Conservation (phyloP, 2,113 vertebrate species). For the Thunnus maccoyii region DNA sequence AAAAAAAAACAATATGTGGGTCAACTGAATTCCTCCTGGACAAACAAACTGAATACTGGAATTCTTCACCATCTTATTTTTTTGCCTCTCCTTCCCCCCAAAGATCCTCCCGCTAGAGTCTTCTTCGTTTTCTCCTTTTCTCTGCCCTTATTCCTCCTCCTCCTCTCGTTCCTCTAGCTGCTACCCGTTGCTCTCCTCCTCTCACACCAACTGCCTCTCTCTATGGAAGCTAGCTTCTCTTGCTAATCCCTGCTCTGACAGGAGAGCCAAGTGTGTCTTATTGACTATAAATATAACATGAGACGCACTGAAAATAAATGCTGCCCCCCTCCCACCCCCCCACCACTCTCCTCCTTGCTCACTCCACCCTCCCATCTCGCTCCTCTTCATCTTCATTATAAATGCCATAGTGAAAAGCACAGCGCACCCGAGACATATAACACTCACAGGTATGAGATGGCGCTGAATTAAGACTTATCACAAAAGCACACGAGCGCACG, state of each 20-base stretch:
- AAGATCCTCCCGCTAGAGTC: slow-evolving; percentile 1
- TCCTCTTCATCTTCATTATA: slow-evolving; percentile 70
- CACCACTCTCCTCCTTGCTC: slow-evolving; percentile 47
- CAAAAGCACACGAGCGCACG: background rate
- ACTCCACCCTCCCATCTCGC: slow-evolving; percentile 61
- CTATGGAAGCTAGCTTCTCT: slow-evolving; percentile 76
- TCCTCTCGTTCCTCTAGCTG: slow-evolving; percentile 45
- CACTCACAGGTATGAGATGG: slow-evolving; percentile 48
- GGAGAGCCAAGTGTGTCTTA: slow-evolving; percentile 85
- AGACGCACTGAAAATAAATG: slow-evolving; percentile 85
- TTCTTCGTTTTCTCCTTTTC: slow-evolving; percentile 16
- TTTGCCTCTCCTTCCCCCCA: slow-evolving; percentile 14
- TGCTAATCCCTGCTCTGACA: slow-evolving; percentile 84
- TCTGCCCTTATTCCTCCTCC: slow-evolving; percentile 33
- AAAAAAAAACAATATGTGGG: background rate
- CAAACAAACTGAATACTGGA: background rate
- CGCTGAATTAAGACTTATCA: slow-evolving; percentile 55
- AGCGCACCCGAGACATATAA: slow-evolving; percentile 41
- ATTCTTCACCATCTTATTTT: slow-evolving; percentile 22
- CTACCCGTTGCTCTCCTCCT: slow-evolving; percentile 39
- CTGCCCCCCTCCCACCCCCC: slow-evolving; percentile 42
- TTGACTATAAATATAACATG: slow-evolving; percentile 89
- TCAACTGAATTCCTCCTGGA: background rate
- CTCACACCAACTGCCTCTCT: slow-evolving; percentile 54
- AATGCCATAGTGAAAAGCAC: slow-evolving; percentile 73